phyloP scores from a whole-genome alignment of 2,797 vertebrate species.

The Propithecus deckenii region DNA sequence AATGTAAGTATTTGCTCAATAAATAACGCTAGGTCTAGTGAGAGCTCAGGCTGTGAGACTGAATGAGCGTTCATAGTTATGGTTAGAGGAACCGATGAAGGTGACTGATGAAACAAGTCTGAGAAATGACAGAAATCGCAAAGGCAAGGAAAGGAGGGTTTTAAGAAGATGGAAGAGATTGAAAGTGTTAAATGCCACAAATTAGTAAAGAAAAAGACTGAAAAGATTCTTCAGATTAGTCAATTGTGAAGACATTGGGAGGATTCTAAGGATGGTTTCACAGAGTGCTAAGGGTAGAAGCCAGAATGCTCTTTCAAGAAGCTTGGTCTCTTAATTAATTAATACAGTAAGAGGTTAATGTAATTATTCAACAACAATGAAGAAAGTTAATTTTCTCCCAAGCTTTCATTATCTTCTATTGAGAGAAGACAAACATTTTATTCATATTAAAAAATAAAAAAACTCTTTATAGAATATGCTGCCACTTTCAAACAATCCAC shows the following conservation, averaged over 20 bases:
- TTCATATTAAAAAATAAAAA: conserved; percentile 12
- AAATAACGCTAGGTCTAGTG: background rate
- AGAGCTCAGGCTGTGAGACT: background rate
- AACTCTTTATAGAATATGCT: conserved; percentile 18
- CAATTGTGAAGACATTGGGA: background rate
- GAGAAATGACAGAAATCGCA: background rate
- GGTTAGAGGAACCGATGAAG: background rate
- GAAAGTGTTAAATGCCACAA: background rate
- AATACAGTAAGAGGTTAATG: background rate
- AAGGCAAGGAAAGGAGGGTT: background rate
- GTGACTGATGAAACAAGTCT: background rate
- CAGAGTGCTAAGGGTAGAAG: background rate
- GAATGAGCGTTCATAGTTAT: background rate
- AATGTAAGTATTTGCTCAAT: background rate
- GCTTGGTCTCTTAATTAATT: background rate
- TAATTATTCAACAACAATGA: background rate
- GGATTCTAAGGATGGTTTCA: background rate
- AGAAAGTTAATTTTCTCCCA: background rate
- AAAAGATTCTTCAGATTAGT: background rate
- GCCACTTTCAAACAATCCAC: conserved; percentile 16
- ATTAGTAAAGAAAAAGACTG: background rate
- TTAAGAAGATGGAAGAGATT: background rate
- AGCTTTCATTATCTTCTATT: background rate
- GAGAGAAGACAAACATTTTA: background rate
- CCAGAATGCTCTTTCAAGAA: background rate